Evolutionary conservation across 1,140 invertebrate genomes (phyloP), one percentile per base, ranked within the genome.

Genomic region (Eumaeus atala): DNA sequence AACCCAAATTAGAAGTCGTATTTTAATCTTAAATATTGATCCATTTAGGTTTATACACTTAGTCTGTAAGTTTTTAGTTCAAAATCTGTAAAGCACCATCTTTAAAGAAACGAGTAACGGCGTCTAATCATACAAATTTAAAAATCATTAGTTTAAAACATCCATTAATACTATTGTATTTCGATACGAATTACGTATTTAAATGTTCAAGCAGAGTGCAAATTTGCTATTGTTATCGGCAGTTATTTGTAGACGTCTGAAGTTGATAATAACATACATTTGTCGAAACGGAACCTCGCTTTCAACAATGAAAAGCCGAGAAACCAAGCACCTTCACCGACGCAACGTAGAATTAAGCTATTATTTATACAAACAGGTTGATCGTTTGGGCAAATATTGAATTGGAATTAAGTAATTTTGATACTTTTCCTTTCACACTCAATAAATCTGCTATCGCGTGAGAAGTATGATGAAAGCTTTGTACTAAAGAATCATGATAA

Each of bases 301-400:
- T 51, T 47, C 53, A 28, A 53, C 40, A 63, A 55, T 58, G 60
- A 60, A 57, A 47, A 78, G 73, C 75, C 54, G 76, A 76, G 73
- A 77, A 82, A 66, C 59, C 69, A 73, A 66, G 54, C 83, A 86
- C 83, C 76, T 86, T 69, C 58, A 52, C 62, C 63, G 58, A 63
- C 18, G 55, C 58, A 82, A 71, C 73, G 58, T 84, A 64, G 74
- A 81, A 86, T 86, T 86, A 86, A 86, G 83, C 83, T 86, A 86
- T 86, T 86, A 86, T 66, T 86, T 84, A 86, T 83, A 71, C 70
- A 56, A 70, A 61, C 70, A 74, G 68, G 59, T 70, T 62, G 60
- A 58, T 69, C 62, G 65, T 72, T 72, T 77, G 76, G 58, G 60
- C 69, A 70, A 75, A 67, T 67, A 48, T 34, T 33, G 18, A 33